These are phyloP conservation scores for Malurus melanocephalus DNA, from an alignment of 2,113 vertebrate genomes.

Conservation along the genomic window DNA sequence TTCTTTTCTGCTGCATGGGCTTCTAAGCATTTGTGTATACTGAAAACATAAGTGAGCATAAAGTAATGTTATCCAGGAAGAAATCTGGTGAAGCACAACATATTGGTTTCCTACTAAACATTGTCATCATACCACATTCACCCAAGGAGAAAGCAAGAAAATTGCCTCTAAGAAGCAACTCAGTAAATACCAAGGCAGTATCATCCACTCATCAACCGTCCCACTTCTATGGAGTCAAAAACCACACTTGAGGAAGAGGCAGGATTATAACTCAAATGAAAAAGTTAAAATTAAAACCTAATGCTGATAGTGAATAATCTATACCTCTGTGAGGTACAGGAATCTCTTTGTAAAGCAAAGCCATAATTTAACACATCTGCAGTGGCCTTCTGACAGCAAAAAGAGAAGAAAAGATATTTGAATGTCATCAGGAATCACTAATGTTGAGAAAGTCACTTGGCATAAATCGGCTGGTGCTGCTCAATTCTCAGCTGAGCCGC, in stretches of 20 bases:
- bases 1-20: not conserved
- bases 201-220: not conserved
- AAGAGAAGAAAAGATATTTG: not conserved
- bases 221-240: not conserved
- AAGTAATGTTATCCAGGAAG: not conserved
- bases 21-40: not conserved
- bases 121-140: not conserved
- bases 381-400: not conserved
- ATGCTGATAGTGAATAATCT: not conserved
- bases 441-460: not conserved
- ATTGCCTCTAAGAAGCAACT: not conserved
- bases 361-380: not conserved
- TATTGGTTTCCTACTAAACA: not conserved
- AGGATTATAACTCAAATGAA: not conserved
- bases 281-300: not conserved
- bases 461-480: not conserved
- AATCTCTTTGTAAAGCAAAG: not conserved
- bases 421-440: not conserved
- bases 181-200: not conserved
- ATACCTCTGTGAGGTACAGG: not conserved
- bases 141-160: not conserved
- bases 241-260: not conserved
- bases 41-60: not conserved
- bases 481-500: not conserved
- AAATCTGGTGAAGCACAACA: not conserved